A percentile compares a stretch with the other conserved stretches of the same genome.
phyloP scores from a whole-genome alignment of 23 tunicate species.

The Aplidium turbinatum region DNA sequence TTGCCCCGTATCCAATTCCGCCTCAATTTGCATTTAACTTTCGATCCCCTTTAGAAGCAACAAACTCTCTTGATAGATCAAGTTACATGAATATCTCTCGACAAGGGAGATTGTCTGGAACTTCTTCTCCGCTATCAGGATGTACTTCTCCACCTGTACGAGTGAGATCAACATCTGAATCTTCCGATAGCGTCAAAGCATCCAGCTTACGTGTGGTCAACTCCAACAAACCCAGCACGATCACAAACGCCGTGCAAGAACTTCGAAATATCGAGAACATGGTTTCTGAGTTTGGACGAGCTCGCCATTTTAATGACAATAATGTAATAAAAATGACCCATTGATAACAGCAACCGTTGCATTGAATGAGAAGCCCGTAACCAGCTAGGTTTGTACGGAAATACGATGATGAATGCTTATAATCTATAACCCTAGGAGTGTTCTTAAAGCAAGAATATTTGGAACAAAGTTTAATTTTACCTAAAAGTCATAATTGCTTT shows the following conservation, averaged over 20 bases:
- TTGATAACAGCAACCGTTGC: too few relatives aligned
- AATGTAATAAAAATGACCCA: too few relatives aligned
- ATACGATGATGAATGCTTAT: too few relatives aligned
- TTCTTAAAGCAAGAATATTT: too few relatives aligned
- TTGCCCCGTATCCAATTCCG: slow-evolving; percentile 53
- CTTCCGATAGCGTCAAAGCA: slow-evolving; percentile 40
- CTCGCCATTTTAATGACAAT: background rate
- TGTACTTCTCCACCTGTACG: slow-evolving; percentile 50
- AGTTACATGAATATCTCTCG: slow-evolving; percentile 31
- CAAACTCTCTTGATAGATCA: background rate
- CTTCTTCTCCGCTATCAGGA: slow-evolving; percentile 47
- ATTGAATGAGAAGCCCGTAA: too few relatives aligned
- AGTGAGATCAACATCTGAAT: slow-evolving; percentile 46
- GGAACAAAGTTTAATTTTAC: too few relatives aligned
- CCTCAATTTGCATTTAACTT: slow-evolving; percentile 34
- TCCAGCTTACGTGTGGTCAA: background rate
- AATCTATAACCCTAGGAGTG: too few relatives aligned
- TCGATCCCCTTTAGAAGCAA: slow-evolving; percentile 3
- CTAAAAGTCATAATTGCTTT: too few relatives aligned
- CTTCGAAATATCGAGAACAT: slow-evolving; percentile 33
- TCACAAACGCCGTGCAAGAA: slow-evolving; percentile 24
- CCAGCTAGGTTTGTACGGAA: too few relatives aligned
- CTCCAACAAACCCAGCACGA: background rate
- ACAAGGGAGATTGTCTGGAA: slow-evolving; percentile 38
- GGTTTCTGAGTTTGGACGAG: slow-evolving; percentile 16